Evolutionary conservation across 2,113 vertebrate genomes (phyloP).

Genomic region (Phyllostomus hastatus): DNA sequence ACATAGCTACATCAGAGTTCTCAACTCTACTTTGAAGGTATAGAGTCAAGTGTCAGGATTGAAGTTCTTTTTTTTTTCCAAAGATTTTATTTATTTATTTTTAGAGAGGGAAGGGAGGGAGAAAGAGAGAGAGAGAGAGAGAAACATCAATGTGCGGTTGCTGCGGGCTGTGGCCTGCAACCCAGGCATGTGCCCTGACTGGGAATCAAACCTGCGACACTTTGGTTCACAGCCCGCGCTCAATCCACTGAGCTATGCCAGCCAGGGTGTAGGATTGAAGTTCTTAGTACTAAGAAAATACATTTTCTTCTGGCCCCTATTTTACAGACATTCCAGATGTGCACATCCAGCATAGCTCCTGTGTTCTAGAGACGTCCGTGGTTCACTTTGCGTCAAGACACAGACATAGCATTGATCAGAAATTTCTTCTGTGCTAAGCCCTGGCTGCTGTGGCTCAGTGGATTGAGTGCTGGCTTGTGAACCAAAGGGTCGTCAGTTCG

Average conservation of each 20-base stretch:
- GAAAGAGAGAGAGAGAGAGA: no score
- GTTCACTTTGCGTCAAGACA: neutral
- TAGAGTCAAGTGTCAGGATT: constrained; percentile 2
- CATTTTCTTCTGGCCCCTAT: neutral
- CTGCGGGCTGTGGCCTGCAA: no score
- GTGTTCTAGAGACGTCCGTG: neutral
- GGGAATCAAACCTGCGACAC: no score
- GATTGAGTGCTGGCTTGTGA: no score
- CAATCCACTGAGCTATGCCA: no score
- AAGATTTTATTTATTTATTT: no score
- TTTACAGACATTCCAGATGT: neutral
- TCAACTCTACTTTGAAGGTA: neutral
- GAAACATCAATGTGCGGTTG: no score
- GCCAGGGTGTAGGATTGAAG: neutral
- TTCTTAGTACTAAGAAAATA: neutral
- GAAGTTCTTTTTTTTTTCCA: neutral
- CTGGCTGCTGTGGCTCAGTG: no score
- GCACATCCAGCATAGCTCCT: neutral
- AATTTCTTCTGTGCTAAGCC: neutral
- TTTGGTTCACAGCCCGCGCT: no score
- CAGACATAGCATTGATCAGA: neutral
- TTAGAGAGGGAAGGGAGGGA: no score
- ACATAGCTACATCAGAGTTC: neutral
- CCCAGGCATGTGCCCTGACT: no score
- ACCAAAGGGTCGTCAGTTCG: no score